Base-by-base conservation (phyloP, 2,113 vertebrate genomes). In the Rhegmatorhina hoffmannsi region DNA sequence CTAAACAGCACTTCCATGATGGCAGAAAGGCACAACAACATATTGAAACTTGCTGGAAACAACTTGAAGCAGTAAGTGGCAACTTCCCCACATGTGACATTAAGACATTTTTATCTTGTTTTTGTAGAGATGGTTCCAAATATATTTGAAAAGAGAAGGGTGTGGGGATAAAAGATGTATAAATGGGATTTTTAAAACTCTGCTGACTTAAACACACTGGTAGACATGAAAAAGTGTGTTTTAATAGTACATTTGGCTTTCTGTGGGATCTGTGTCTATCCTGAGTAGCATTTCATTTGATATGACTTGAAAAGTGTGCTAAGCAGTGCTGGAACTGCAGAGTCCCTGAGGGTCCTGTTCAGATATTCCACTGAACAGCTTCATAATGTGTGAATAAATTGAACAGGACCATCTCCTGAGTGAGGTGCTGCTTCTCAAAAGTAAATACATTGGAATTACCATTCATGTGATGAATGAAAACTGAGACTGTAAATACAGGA, bases 21-120 rank as follows among this genome's bases (percentile, higher is more conserved):
- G 99, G 99, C 56, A 98, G 99, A 34, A 99, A 99, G 92, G 99
- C 99, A 13, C 99, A 99, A 95, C 99, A 99, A 53, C 98, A 99
- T 69, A 98, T 99, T 9, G 99, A 99, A 96, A 99, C 98, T 53
- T 99, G 98, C 91, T 99, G 99, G 99, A 99, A 99, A 95, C 99
- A 99, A 92, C 98, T 99, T 29, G 99, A 99, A 96, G 95, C 98
- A 5, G 99, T 99, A 96, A 98, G 98, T 98, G 49, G 84, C 66
- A 73, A 58, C n/a, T 75, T 70, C 40, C 80, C 56, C 36, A 73
- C 47, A 84, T 49, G 52, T 55, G 56, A 50, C 11, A 5, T 86
- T 25, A 67, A 75, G 33, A 15, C 0, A 2, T 67, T 74, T 81
- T 52, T 77, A 10, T 36, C 3, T n/a, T 63, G 13, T 84, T 84